phyloP scores from a whole-genome alignment of 2,888 invertebrate genomes.

The Erynnis tages region DNA sequence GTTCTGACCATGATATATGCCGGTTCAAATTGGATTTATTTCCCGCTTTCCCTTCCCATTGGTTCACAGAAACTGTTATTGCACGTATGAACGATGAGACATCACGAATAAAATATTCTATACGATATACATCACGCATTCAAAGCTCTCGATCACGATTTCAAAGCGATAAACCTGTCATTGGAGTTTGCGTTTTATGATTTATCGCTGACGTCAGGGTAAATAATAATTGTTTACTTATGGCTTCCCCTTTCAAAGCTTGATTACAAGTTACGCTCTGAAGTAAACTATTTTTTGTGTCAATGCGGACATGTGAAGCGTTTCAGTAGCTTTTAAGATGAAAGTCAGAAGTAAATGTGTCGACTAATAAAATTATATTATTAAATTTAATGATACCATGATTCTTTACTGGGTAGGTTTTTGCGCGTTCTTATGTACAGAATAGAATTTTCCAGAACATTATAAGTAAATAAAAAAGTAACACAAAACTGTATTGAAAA shows the following conservation, averaged over 20 bases:
- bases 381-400: no score
- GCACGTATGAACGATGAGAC: conserved; percentile 73
- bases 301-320: no score
- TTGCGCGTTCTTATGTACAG: no score
- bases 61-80: conserved; percentile 71
- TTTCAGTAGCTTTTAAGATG: no score
- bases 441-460: no score
- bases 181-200: conserved; percentile 39
- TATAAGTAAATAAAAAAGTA: no score
- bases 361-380: no score
- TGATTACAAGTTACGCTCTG: conserved; percentile 5
- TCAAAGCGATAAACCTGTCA: conserved; percentile 50
- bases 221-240: conserved; percentile 27
- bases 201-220: conserved; percentile 34
- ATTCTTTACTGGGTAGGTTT: no score
- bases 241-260: conserved; percentile 3
- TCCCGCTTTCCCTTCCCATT: conserved; percentile 65
- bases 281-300: no score
- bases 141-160: conserved; percentile 50
- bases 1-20: conserved; percentile 73
- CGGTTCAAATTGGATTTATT: conserved; percentile 78
- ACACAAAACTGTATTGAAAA: no score
- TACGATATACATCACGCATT: conserved; percentile 59
- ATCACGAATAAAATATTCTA: conserved; percentile 72
- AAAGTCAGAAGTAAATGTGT: no score